phyloP scores from a whole-genome alignment of 2,797 vertebrate genomes.

The Chromobotia macracanthus region DNA sequence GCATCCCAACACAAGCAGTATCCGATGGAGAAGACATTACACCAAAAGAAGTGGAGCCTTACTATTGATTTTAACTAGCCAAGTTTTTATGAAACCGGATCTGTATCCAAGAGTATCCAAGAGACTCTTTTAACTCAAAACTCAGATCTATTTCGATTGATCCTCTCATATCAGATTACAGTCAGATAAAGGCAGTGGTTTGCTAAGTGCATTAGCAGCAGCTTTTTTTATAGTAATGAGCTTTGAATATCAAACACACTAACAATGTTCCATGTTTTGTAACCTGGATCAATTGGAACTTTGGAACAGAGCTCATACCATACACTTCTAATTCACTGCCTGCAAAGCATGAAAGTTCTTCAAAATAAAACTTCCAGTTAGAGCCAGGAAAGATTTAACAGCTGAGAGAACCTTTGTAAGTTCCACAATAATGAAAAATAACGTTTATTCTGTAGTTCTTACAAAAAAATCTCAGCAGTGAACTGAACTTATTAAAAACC shows the following conservation, averaged over 20 bases:
- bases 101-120: slow-evolving; percentile 29
- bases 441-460: not conserved
- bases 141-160: slow-evolving; percentile 26
- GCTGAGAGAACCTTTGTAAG: not conserved
- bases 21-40: not conserved
- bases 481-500: not conserved
- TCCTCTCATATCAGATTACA: slow-evolving; percentile 36
- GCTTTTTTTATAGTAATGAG: not conserved
- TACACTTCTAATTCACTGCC: not conserved
- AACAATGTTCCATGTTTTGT: not conserved
- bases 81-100: slow-evolving; percentile 45
- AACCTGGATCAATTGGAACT: not conserved
- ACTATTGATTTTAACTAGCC: slow-evolving; percentile 41
- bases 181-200: slow-evolving; percentile 17
- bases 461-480: no score
- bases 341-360: not conserved
- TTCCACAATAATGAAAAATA: not conserved
- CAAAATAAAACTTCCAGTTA: not conserved
- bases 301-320: not conserved
- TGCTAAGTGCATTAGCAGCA: slow-evolving; percentile 2
- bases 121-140: slow-evolving; percentile 39
- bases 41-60: slow-evolving; percentile 34
- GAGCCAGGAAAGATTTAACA: not conserved
- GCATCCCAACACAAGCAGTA: not conserved
- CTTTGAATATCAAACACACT: not conserved